These are phyloP conservation scores for Aviceda subcristata DNA, from an alignment of 2,113 vertebrate genomes.

Conservation along the genomic window DNA sequence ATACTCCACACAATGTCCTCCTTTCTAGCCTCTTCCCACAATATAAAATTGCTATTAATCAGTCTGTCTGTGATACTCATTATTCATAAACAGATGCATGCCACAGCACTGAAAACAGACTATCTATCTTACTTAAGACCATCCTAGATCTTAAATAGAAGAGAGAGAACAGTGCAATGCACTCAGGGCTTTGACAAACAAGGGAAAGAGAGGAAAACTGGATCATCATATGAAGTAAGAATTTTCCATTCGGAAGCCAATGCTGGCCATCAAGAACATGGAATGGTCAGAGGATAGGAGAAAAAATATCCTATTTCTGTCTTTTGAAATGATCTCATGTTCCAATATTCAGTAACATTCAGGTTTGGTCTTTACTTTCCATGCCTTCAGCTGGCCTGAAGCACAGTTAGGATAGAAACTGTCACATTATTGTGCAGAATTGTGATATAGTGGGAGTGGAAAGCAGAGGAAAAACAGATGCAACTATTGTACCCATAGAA, in stretches of 20 bases:
- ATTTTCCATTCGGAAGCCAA: not conserved
- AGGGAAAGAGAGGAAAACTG: not conserved
- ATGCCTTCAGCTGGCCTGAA: not conserved
- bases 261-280: not conserved
- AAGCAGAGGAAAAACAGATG: not conserved
- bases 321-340: not conserved
- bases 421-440: not conserved
- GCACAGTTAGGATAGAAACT: not conserved
- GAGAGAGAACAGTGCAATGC: not conserved
- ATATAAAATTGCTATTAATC: not conserved
- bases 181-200: not conserved
- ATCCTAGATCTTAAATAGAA: constrained; percentile 6
- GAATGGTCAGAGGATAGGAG: not conserved
- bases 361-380: not conserved
- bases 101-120: not conserved
- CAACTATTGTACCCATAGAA: not conserved
- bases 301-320: not conserved
- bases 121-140: constrained; percentile 37
- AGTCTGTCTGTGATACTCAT: not conserved
- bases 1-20: not conserved
- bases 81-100: constrained; percentile 21
- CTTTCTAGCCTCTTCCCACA: not conserved
- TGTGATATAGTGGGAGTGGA: not conserved
- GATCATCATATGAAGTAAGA: not conserved
- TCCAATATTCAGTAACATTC: not conserved